Conservation (phyloP, 1,140 invertebrate species). For the Lethrus apterus region DNA sequence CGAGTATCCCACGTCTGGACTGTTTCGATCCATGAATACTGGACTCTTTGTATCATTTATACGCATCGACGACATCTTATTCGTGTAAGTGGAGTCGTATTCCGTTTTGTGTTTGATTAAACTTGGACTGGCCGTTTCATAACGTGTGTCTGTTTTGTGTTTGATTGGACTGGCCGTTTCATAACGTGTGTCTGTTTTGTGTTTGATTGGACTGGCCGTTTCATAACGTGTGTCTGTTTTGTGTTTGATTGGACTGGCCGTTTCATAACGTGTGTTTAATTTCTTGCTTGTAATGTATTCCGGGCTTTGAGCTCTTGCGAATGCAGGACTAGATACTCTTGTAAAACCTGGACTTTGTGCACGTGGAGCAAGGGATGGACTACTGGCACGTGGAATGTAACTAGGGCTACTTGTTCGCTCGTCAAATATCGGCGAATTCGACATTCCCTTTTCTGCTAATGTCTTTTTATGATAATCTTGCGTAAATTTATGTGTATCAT, state of each 20-base stretch:
- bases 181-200: conserved; percentile 31
- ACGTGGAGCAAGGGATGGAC: conserved; percentile 28
- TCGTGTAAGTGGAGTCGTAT: conserved; percentile 27
- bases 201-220: conserved; percentile 22
- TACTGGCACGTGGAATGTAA: conserved; percentile 29
- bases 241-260: conserved; percentile 13
- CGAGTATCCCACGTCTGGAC: conserved; percentile 26
- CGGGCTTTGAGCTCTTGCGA: conserved; percentile 30
- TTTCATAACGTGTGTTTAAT: not conserved
- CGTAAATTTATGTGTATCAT: conserved; percentile 30
- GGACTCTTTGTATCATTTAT: conserved; percentile 30
- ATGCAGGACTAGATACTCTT: conserved; percentile 15
- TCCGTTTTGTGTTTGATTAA: conserved; percentile 29
- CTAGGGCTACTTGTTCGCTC: conserved; percentile 21
- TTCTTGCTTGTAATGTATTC: conserved; percentile 25
- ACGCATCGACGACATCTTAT: conserved; percentile 32
- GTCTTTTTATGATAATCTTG: conserved; percentile 32
- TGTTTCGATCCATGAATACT: conserved; percentile 27
- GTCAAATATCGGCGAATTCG: conserved; percentile 19
- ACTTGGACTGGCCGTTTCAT: conserved; percentile 31
- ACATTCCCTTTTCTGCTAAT: conserved; percentile 39
- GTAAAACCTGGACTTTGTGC: conserved; percentile 21
- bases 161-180: conserved; percentile 31
- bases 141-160: conserved; percentile 31
- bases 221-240: not conserved